These are phyloP conservation scores for Saimiri boliviensis DNA, from an alignment of 2,113 vertebrate genomes.

Conservation along the genomic window DNA sequence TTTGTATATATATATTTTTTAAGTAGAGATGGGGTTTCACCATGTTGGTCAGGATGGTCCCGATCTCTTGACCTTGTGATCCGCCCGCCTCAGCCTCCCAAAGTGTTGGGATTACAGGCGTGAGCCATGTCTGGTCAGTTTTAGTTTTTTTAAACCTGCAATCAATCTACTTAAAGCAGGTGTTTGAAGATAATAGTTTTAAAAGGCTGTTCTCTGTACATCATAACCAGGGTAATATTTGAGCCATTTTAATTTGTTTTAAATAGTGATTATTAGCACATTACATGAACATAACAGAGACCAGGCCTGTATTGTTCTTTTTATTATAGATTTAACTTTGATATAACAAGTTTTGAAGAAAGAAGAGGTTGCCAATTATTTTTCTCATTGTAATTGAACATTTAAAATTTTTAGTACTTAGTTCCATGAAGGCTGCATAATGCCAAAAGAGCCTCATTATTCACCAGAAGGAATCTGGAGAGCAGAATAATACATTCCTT, in stretches of 20 bases:
- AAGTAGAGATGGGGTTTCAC: too few relatives aligned
- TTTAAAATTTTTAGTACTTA: slow-evolving; percentile 9
- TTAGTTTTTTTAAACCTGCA: not conserved
- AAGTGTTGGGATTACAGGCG: too few relatives aligned
- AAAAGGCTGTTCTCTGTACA: not conserved
- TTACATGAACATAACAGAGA: not conserved
- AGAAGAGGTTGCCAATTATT: not conserved
- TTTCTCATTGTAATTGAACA: slow-evolving; percentile 18
- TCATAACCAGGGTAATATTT: not conserved
- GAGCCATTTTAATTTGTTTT: not conserved
- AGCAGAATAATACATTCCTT: not conserved
- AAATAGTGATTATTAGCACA: not conserved
- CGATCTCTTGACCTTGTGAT: too few relatives aligned
- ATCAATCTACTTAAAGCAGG: not conserved
- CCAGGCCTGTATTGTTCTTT: not conserved
- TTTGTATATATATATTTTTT: too few relatives aligned
- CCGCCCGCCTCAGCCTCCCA: too few relatives aligned
- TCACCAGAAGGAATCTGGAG: not conserved
- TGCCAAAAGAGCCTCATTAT: not conserved
- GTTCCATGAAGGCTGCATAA: not conserved
- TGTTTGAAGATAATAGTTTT: not conserved
- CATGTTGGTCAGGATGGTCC: too few relatives aligned
- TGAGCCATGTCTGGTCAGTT: not conserved
- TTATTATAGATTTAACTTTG: slow-evolving; percentile 11
- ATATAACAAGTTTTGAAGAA: slow-evolving; percentile 41